Evolutionary conservation across 2,888 invertebrate species (phyloP).

Genomic region (Pantelozetes paolii): DNA sequence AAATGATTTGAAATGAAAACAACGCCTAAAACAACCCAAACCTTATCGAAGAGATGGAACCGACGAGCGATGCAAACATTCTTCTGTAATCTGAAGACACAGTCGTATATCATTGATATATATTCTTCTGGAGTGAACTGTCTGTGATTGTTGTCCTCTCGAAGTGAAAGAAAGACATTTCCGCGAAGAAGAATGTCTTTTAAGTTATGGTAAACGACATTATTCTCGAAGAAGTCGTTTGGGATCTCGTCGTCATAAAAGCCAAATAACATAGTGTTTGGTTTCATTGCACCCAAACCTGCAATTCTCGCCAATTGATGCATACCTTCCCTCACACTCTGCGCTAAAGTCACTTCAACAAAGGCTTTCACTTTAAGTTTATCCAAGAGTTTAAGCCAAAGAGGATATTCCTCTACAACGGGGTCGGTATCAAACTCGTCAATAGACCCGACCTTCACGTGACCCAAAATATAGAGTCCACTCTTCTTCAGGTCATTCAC

Average conservation of each 20-base stretch:
- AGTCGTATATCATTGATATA: slow-evolving; percentile 77
- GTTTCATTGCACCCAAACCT: slow-evolving; percentile 98
- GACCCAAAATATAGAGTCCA: slow-evolving; percentile 79
- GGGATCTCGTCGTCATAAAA: slow-evolving; percentile 75
- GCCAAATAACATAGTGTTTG: slow-evolving; percentile 92
- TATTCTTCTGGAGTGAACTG: slow-evolving; percentile 63
- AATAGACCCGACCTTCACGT: slow-evolving; percentile 63
- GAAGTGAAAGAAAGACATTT: slow-evolving; percentile 58
- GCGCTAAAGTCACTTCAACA: slow-evolving; percentile 83
- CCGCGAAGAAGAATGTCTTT: slow-evolving; percentile 45
- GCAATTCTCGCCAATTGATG: slow-evolving; percentile 84
- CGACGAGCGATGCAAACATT: slow-evolving; percentile 89
- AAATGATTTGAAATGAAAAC: neutral
- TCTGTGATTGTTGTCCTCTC: slow-evolving; percentile 53
- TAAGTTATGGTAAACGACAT: slow-evolving; percentile 44
- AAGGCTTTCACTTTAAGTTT: slow-evolving; percentile 93
- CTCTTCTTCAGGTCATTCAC: slow-evolving; percentile 94
- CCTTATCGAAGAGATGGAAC: slow-evolving; percentile 78
- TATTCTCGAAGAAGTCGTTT: slow-evolving; percentile 66
- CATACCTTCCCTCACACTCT: slow-evolving; percentile 78
- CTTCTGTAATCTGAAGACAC: slow-evolving; percentile 78
- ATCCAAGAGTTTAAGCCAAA: slow-evolving; percentile 91
- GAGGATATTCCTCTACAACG: slow-evolving; percentile 69
- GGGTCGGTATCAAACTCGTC: slow-evolving; percentile 62
- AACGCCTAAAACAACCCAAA: slow-evolving; percentile 12